Base-by-base conservation (phyloP, 37 sponge, comb jelly and placozoan genomes). In the Chondrilla cf. caribensis region DNA sequence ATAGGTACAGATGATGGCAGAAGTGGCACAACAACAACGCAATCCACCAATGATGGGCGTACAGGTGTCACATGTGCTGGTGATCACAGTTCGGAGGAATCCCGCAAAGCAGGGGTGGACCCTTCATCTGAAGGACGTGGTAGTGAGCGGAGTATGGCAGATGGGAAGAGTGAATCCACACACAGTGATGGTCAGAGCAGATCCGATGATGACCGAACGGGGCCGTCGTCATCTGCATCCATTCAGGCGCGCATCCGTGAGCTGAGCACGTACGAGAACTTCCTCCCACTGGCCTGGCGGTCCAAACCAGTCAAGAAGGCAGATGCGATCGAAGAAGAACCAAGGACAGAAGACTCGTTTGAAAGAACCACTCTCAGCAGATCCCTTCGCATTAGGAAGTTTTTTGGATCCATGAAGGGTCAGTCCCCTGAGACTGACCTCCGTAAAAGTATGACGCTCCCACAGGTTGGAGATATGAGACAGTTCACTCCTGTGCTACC, bases 241-340 rank as follows among this genome's bases (percentile, higher is more conserved):
- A 14, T 64, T 14, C 9, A 47, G 6, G 51, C 51, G 11, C 51
- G 66, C 21, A 73, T 73, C 14, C 38, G 36, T 19, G 76, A 73
- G 6, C 22, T 73, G 43, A 73, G 15, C 14, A 41, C 76, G 11
- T 73, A 73, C 6, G 76, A 73, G 43, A 73, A 73, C 40, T 73
- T 73, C 42, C 44, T 73, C n/a, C 76, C 76, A 37, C 21, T 73
- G 31, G 76, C 76, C 24, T 73, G 76, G 76, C 39, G 76, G 25
- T 36, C 31, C 17, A 73, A 73, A 43, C 25, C 76, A 41, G 44
- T 1, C 1, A 67, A 1, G 17, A 33, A 67, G 1, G 26, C 11
- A 6, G 33, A 26, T 31, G 29, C 35, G 0, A 33, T 26, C 7
- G 17, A 1, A 67, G 68, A 67, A 33, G 33, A 6, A 11, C 2